Evolutionary conservation across 2,888 invertebrate genomes (phyloP).

Genomic region (Cyclophora punctaria): DNA sequence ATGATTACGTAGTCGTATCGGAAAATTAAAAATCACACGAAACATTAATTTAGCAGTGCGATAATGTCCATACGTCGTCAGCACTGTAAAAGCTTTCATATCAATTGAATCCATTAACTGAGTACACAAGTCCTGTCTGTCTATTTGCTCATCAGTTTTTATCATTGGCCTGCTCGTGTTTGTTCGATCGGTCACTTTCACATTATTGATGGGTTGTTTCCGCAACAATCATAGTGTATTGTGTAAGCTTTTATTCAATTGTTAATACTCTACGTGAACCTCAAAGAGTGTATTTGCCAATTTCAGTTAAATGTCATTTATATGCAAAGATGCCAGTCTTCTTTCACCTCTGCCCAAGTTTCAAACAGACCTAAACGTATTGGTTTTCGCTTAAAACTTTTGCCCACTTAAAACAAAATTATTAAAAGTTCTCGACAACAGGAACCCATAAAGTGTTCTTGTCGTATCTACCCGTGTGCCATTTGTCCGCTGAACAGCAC

Average conservation of each 20-base stretch:
- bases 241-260: slow-evolving; percentile 28
- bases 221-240: slow-evolving; percentile 42
- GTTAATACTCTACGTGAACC: slow-evolving; percentile 29
- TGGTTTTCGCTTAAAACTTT: slow-evolving; percentile 22
- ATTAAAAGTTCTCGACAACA: slow-evolving; percentile 22
- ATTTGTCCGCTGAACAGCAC: slow-evolving; percentile 69
- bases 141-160: slow-evolving; percentile 75
- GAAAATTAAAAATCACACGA: slow-evolving; percentile 11
- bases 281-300: slow-evolving; percentile 4
- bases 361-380: slow-evolving; percentile 14
- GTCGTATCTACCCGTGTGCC: slow-evolving; percentile 59
- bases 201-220: slow-evolving; percentile 67
- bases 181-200: slow-evolving; percentile 70
- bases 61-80: slow-evolving; percentile 56
- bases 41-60: slow-evolving; percentile 35
- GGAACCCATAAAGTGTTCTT: slow-evolving; percentile 42
- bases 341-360: slow-evolving; percentile 14
- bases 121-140: slow-evolving; percentile 69
- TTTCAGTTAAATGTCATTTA: slow-evolving; percentile 8
- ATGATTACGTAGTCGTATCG: not conserved
- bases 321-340: slow-evolving; percentile 14
- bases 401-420: slow-evolving; percentile 33
- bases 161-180: slow-evolving; percentile 71
- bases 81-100: slow-evolving; percentile 74
- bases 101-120: slow-evolving; percentile 75